Evolutionary conservation across 2,797 vertebrate species (phyloP), one percentile per base, ranked within the genome.

Genomic region (Fistularia commersonii): DNA sequence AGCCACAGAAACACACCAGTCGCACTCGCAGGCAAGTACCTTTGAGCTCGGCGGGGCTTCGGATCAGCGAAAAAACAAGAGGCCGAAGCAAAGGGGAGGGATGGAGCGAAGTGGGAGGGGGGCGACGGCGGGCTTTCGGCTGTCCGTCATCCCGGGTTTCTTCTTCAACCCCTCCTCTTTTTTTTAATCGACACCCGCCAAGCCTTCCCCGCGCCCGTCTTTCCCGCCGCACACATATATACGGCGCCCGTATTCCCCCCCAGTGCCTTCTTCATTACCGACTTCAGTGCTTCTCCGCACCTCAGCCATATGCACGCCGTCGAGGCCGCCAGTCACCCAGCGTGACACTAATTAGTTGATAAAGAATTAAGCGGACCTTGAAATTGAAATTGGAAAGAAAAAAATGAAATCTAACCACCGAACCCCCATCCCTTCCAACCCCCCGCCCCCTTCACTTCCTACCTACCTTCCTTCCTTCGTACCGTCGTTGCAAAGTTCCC

Each of bases 301-400:
- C 91, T 89, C 77, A 83, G 89, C 93, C 94, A 95, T 95, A 95
- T 94, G 94, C 91, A 94, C 88, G 81, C 66, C 90, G 92, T 90
- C 86, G 91, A 93, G 92, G 90, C 92, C 89, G 93, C 91, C 83
- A 91, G 91, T 94, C 94, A 89, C 90, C 92, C 92, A 92, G 91
- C 90, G 91, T 87, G 85, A 84, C 89, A 81, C 92, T 93, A 95
- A 96, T 95, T 94, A 94, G 92, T 92, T 94, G 93, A 93, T 95
- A 92, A 84, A 88, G 93, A 96, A 95, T 94, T 93, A 95, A 97
- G 94, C 86, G 69, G 93, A 97, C 92, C 95, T 97, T 97, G 95
- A 98, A 98, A 98, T 97, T 96, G 94, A 94, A 95, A 94, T 93
- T 93, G 92, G 92, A 88, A 82, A 74, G 76, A 83, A 82, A 88